Evolutionary conservation across 2,113 vertebrate genomes (phyloP).

Genomic region (Poeciliopsis turrubarensis): DNA sequence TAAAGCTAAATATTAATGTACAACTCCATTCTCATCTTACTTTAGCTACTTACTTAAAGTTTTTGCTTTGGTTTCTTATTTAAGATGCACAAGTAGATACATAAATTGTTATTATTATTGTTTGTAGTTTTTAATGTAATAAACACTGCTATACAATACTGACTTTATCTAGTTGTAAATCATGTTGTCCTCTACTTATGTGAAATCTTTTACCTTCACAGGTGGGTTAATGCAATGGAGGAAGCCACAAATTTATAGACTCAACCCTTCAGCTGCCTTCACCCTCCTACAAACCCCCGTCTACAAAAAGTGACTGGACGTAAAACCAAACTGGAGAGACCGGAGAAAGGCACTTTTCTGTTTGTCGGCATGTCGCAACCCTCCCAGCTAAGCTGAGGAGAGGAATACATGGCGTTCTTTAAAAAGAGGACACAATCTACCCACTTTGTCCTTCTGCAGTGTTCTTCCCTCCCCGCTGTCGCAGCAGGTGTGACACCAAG

Average conservation of each 20-base stretch:
- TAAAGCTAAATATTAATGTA: no score
- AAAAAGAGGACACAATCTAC: conserved; percentile 51
- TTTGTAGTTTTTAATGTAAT: no score
- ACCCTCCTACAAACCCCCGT: neutral
- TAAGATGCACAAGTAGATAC: no score
- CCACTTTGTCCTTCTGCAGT: conserved; percentile 58
- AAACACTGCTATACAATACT: no score
- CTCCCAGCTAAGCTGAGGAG: conserved; percentile 22
- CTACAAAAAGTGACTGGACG: conserved; percentile 33
- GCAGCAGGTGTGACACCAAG: conserved; percentile 65
- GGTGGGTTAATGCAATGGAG: conserved; percentile 96
- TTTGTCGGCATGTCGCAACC: conserved; percentile 33
- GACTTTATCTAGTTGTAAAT: no score
- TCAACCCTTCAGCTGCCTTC: conserved; percentile 20
- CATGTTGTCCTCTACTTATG: neutral
- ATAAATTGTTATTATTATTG: no score
- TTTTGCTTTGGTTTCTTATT: no score
- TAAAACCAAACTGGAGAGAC: conserved; percentile 33
- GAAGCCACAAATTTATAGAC: conserved; percentile 96
- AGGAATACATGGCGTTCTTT: conserved; percentile 51
- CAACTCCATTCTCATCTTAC: no score
- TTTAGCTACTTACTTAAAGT: no score
- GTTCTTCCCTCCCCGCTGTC: conserved; percentile 47
- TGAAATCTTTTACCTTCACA: conserved; percentile 60
- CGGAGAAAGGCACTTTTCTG: neutral